phyloP scores from a whole-genome alignment of 2,797 vertebrate species.

The Rhincodon typus region DNA sequence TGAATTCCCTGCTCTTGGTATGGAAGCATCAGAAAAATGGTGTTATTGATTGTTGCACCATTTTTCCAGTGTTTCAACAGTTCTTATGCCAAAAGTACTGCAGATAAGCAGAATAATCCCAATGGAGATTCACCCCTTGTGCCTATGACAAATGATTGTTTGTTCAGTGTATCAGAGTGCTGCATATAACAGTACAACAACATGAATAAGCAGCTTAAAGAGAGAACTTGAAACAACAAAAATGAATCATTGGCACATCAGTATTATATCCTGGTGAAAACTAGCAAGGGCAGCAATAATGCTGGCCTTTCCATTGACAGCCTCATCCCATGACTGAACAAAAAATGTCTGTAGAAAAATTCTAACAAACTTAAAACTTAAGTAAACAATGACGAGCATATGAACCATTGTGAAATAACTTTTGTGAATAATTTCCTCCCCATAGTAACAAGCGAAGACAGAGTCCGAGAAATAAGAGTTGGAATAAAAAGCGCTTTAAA shows the following conservation, averaged over 20 bases:
- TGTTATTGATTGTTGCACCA: background rate
- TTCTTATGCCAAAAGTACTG: background rate
- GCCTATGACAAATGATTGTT: background rate
- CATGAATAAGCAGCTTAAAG: background rate
- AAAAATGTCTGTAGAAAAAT: background rate
- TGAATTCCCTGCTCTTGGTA: background rate
- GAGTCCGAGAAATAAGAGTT: background rate
- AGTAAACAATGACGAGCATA: background rate
- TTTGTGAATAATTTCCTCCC: background rate
- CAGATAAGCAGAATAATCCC: background rate
- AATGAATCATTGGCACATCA: background rate
- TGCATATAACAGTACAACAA: background rate
- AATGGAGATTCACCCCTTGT: background rate
- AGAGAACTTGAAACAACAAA: background rate
- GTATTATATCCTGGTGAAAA: background rate
- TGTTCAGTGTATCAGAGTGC: background rate
- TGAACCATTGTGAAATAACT: conserved; percentile 5
- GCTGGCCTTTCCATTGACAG: background rate
- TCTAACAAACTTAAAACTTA: background rate
- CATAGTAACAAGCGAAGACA: conserved; percentile 19
- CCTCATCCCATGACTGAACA: background rate
- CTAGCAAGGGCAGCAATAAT: background rate
- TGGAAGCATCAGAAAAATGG: background rate
- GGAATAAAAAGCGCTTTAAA: conserved; percentile 7
- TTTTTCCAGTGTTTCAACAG: background rate